Base-by-base conservation (phyloP, 2,797 vertebrate genomes). In the Bucorvus abyssinicus region DNA sequence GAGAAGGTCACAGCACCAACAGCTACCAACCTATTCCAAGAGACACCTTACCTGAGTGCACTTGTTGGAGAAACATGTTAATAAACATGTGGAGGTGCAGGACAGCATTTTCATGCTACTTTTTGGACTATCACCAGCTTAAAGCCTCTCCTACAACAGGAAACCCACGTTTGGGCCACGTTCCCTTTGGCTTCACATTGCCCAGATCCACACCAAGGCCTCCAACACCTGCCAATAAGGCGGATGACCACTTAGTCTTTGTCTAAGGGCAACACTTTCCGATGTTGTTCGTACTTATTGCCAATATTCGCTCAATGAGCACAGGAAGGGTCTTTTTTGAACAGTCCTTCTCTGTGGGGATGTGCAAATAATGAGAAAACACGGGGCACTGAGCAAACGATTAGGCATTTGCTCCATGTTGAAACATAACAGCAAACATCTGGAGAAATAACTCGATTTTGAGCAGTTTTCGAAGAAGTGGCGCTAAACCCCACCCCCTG, bases 161-260 rank as follows among this genome's bases (percentile, higher is more conserved):
- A 67, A 70, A 40, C 42, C 10, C 29, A 14, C 11, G 12, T 57
- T 30, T 23, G 22, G 30, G 75, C 59, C 32, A 1, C 0, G 0
- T 53, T 87, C 78, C 59, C 20, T 69, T 78, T 12, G 47, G 9
- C 30, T 67, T 52, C n/a, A 5, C 0, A 0, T 26, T 55, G 30
- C 20, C 2, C 1, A 12, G 26, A 34, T n/a, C 47, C 34, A 10
- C 1, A 2, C 6, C 0, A 1, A 45, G 76, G 32, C 13, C 26
- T 63, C 61, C 50, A 29, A 12, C 10, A 4, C 32, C 57, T 68
- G 42, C 44, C 38, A 68, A 27, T 4, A 4, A 32, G 12, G 29
- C 63, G 38, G 3, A 1, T 2, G 36, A 4, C 8, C 12, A 4
- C 8, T 7, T 11, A 19, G 40, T 24, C 30, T 4, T 29, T 6